Evolutionary conservation across 2,888 invertebrate species (phyloP).

Genomic region (Heterodera filipjevi): DNA sequence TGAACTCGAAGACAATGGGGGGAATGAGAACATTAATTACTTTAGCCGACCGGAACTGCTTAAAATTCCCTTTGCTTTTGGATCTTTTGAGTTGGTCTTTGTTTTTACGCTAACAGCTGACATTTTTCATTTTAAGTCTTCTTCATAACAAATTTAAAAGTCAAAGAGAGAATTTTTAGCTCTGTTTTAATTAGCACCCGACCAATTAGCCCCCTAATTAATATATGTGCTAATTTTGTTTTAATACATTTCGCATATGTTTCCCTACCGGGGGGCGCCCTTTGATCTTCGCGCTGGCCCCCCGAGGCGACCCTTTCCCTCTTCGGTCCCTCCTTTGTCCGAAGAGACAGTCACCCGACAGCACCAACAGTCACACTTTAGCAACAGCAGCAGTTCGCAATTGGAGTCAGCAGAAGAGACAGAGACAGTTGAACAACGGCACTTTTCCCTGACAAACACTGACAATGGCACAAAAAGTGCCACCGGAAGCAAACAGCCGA

Average conservation of each 20-base stretch:
- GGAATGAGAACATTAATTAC: too few relatives aligned
- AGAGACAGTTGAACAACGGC: background rate
- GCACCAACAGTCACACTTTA: background rate
- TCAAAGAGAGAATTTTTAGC: too few relatives aligned
- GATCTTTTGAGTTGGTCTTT: too few relatives aligned
- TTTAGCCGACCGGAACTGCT: too few relatives aligned
- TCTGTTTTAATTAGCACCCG: too few relatives aligned
- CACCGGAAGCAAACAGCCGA: background rate
- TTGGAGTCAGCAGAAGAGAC: background rate
- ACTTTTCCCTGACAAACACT: background rate
- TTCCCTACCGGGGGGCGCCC: background rate
- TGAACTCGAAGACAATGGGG: too few relatives aligned
- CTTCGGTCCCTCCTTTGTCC: background rate
- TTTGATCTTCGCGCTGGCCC: background rate
- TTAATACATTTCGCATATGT: background rate
- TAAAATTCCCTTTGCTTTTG: too few relatives aligned
- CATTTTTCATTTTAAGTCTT: too few relatives aligned
- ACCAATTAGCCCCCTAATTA: too few relatives aligned
- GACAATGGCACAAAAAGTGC: background rate
- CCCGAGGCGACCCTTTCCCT: background rate
- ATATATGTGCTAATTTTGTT: too few relatives aligned
- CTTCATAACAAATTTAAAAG: too few relatives aligned
- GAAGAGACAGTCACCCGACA: background rate
- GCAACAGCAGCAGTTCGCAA: constrained; percentile 1
- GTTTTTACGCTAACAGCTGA: too few relatives aligned